Base-by-base conservation (phyloP, 2,888 invertebrate genomes). In the Brachylomia viminalis region DNA sequence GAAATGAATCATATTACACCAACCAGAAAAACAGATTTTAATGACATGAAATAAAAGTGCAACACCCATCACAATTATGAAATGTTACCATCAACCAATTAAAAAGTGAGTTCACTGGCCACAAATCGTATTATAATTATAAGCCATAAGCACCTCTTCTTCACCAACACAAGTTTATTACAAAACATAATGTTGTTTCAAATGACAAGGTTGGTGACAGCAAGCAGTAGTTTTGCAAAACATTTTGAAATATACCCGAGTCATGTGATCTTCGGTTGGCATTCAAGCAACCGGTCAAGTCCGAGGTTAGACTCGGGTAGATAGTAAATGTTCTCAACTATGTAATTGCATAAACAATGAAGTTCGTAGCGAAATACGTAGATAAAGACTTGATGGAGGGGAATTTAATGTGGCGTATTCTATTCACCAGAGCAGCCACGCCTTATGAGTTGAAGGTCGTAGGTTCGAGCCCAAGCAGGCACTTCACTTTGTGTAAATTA, bases 271-370 rank as follows among this genome's bases (percentile, higher is more conserved):
- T 56, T 62, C 42, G 47, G 61, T 17, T 76, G 74, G 72, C 87
- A 87, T 87, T 87, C 86, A 70, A 45, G 30, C 67, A 78, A 42
- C 71, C 76, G 87, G 86, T 87, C 87, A 87, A 87, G 87, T 85
- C 76, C 88, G 84, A 87, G 88, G 87, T 73, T 47, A 71, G 4
- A n/a, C 8, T 71, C 17, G 15, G 4, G 20, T 49, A 47, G 15
- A 82, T 56, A 33, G 65, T 65, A 45, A 83, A 54, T 38, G 23
- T 68, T 70, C 33, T 33, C 11, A 20, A 30, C 30, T 75, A 49
- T 30, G 17, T 8, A 58, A 45, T 47, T 17, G 10, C 15, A n/a
- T 23, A 17, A 72, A 42, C 17, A 42, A 67, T 68, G 17, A 42
- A 27, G 10, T 47, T 23, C 13, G 11, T 27, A 20, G 20, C 64